Evolutionary conservation across 2,888 invertebrate genomes (phyloP), one percentile per base, ranked within the genome.

Genomic region (Liopterus haemorrhoidalis): DNA sequence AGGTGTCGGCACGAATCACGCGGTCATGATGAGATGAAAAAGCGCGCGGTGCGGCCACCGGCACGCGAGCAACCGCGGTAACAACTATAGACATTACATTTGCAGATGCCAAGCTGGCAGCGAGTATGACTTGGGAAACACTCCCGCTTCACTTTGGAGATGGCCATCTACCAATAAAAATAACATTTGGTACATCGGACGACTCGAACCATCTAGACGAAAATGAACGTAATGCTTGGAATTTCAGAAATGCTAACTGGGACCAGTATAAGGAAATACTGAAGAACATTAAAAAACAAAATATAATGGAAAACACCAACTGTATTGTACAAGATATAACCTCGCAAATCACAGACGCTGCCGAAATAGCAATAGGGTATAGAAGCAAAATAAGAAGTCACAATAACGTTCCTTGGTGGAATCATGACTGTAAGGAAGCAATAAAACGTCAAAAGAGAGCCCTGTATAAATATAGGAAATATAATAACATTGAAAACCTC

Each of bases 241-340:
- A 35, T 18, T 19, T n/a, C n/a, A 12, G 9, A 20, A 35, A 35
- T 3, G 35, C 35, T n/a, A 19, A 35, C 9, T 35, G 35, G n/a
- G 21, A 35, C 16, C 20, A 35, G 19, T 35, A 35, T 18, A 21
- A n/a, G 12, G 20, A 35, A 35, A 15, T 18, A 19, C 5, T 20
- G 21, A 21, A 35, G 21, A 19, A 18, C 5, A 20, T 35, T 3
- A 18, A 35, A 6, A 21, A 8, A 35, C 21, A 18, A 18, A n/a
- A 35, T 18, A 12, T 19, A 35, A 6, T 20, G 3, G 3, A 18
- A 35, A 35, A 19, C n/a, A 35, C 11, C 14, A 21, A 35, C 16
- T 18, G 5, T 3, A 12, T 20, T 19, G 3, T 35, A 35, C 19
- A 35, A 21, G 21, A 18, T 12, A 18, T 35, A 35, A 35, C 35